phyloP scores from a whole-genome alignment of 2,888 invertebrate species.

The Norana najaformis region DNA sequence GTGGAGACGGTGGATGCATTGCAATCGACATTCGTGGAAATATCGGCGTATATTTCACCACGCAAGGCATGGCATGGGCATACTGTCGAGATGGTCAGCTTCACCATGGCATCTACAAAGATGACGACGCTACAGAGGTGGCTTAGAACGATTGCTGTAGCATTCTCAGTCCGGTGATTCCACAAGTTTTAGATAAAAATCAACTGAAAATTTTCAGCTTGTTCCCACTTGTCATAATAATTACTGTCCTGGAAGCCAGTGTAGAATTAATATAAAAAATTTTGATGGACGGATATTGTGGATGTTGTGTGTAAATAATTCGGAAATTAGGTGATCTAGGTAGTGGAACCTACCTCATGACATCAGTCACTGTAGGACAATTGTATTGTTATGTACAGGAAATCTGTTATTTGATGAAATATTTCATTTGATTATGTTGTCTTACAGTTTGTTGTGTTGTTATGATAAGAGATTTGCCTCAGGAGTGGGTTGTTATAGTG shows the following conservation, averaged over 20 bases:
- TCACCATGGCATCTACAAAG: slow-evolving; percentile 48
- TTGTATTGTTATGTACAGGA: neutral
- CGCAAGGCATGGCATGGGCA: slow-evolving; percentile 64
- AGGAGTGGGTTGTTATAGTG: neutral
- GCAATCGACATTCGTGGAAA: slow-evolving; percentile 72
- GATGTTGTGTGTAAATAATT: neutral
- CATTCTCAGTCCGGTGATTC: neutral
- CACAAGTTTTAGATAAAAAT: neutral
- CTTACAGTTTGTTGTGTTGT: too few relatives aligned
- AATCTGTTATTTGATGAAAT: neutral
- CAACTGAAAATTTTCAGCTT: neutral
- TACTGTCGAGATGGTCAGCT: slow-evolving; percentile 51
- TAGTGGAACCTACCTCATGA: neutral
- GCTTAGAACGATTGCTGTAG: neutral
- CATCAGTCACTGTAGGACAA: neutral
- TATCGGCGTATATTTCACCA: slow-evolving; percentile 73
- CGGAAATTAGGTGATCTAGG: neutral
- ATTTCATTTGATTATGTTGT: neutral
- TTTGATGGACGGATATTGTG: neutral
- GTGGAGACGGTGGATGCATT: slow-evolving; percentile 76
- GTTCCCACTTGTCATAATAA: neutral
- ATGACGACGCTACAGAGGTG: neutral
- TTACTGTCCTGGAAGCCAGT: neutral
- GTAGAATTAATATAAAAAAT: neutral
- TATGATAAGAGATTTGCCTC: too few relatives aligned